Conservation (phyloP, 1,140 invertebrate species). For the Leptinotarsa defecta region DNA sequence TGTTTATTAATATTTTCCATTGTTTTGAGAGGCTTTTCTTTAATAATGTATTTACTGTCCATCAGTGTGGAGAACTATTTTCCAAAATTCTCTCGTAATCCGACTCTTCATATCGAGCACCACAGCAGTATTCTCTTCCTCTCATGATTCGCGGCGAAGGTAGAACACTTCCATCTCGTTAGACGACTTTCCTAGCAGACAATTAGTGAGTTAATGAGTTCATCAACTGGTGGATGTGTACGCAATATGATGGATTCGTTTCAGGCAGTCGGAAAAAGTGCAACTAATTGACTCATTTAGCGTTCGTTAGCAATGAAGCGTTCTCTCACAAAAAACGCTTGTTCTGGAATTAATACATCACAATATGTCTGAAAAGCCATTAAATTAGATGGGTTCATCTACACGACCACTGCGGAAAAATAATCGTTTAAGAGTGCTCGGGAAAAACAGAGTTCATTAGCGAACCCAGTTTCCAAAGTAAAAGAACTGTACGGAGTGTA, state of each 20-base stretch:
- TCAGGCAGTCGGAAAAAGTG: slow-evolving; percentile 17
- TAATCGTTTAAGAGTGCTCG: neutral
- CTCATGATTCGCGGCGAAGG: too few relatives aligned
- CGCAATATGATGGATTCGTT: slow-evolving; percentile 22
- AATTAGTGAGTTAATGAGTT: slow-evolving; percentile 28
- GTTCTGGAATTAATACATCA: slow-evolving; percentile 6
- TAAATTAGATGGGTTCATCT: slow-evolving; percentile 3
- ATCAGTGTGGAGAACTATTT: too few relatives aligned
- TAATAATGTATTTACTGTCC: too few relatives aligned
- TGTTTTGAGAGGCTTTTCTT: too few relatives aligned
- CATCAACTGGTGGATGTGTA: slow-evolving; percentile 14
- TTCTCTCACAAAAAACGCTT: slow-evolving; percentile 12
- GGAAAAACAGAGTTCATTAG: neutral
- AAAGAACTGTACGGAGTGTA: too few relatives aligned
- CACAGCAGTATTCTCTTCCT: too few relatives aligned
- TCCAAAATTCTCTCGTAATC: too few relatives aligned
- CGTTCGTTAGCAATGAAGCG: slow-evolving; percentile 22
- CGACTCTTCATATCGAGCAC: too few relatives aligned
- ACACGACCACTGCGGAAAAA: neutral
- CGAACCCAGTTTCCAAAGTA: neutral
- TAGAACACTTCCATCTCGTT: neutral
- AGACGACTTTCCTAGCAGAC: slow-evolving; percentile 13
- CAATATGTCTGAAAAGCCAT: slow-evolving; percentile 1
- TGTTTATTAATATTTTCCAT: too few relatives aligned
- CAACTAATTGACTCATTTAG: slow-evolving; percentile 28